Conservation (phyloP, 1,140 invertebrate species). For the Sycobia sp. region DNA sequence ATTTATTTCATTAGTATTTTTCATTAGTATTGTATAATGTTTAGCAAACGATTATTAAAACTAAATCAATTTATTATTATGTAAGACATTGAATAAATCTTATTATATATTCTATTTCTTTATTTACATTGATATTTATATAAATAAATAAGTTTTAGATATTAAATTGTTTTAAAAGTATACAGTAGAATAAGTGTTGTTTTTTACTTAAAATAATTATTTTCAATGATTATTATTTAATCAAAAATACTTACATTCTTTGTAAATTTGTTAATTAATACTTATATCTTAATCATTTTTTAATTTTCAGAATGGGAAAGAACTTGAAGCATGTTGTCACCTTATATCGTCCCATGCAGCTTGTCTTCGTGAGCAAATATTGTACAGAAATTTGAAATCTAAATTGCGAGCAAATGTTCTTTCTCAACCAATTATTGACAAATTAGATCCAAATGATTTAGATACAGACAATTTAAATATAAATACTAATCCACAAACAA, state of each 20-base stretch:
- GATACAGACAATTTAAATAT: conserved; percentile 43
- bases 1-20: background rate
- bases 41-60: background rate
- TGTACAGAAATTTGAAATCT: conserved; percentile 47
- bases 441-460: conserved; percentile 39
- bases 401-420: conserved; percentile 37
- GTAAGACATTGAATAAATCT: background rate
- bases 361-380: conserved; percentile 49
- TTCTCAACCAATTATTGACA: conserved; percentile 34
- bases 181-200: no score
- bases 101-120: no score
- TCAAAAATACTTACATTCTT: no score
- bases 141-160: no score
- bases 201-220: no score
- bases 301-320: conserved; percentile 40
- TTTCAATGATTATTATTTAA: no score
- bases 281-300: conserved; percentile 16
- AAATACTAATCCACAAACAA: conserved; percentile 39
- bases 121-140: no score
- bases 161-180: no score
- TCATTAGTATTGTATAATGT: background rate
- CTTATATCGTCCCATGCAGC: conserved; percentile 52
- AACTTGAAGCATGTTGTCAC: conserved; percentile 48
- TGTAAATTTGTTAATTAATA: no score
- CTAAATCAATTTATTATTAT: background rate